A percentile compares a stretch with the other conserved stretches of the same genome.
phyloP scores from a whole-genome alignment of 2,797 vertebrate species.

The Paramormyrops hopkinsi region DNA sequence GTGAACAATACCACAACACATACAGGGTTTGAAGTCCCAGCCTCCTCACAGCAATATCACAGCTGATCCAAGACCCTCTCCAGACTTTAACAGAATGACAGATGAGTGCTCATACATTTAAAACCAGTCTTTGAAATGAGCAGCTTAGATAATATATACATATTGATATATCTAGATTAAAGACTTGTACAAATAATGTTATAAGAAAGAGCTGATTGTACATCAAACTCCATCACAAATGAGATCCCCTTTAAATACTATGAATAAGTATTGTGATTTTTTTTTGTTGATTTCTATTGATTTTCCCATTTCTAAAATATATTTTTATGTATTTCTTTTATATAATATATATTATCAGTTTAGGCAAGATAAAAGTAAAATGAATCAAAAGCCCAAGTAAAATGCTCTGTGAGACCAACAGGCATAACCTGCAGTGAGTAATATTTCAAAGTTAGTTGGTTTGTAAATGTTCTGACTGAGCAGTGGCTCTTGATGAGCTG shows the following conservation, averaged over 20 bases:
- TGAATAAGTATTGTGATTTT: neutral
- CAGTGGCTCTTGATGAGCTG: constrained; percentile 20
- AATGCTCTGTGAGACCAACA: neutral
- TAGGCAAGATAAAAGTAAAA: neutral
- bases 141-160: neutral
- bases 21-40: constrained; percentile 38
- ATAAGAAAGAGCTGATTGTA: neutral
- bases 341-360: neutral
- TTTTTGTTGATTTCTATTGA: neutral
- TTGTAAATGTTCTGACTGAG: constrained; percentile 28
- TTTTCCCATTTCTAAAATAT: neutral
- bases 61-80: neutral
- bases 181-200: neutral
- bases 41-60: neutral
- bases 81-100: neutral
- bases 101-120: neutral
- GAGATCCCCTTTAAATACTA: neutral
- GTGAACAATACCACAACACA: constrained; percentile 53
- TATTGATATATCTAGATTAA: neutral
- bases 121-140: neutral
- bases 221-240: neutral
- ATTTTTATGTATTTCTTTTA: neutral
- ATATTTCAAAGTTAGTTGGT: neutral
- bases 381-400: neutral
- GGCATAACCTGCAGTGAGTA: neutral